These are phyloP conservation scores for Vultur gryphus DNA, from an alignment of 2,797 vertebrate species.

Conservation along the genomic window DNA sequence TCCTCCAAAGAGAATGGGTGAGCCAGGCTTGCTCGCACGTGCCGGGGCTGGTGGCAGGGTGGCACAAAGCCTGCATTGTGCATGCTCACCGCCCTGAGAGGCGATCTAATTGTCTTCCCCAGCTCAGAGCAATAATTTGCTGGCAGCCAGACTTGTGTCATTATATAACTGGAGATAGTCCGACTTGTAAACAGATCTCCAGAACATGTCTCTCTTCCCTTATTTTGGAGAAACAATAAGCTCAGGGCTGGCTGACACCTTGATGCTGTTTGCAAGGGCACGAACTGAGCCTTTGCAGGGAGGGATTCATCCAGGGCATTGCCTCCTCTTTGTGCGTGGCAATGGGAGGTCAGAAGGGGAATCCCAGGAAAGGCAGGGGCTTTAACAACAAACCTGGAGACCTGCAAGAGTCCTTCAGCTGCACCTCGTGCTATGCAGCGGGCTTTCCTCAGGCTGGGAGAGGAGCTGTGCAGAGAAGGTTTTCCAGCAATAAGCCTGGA, in stretches of 20 bases:
- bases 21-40: neutral
- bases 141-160: slow-evolving; percentile 60
- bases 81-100: slow-evolving; percentile 8
- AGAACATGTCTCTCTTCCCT: slow-evolving; percentile 16
- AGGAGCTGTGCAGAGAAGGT: neutral
- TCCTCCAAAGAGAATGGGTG: neutral
- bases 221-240: slow-evolving; percentile 51
- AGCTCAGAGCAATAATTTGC: slow-evolving; percentile 48
- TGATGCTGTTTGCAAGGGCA: neutral
- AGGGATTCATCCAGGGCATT: neutral
- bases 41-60: slow-evolving; percentile 43
- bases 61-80: slow-evolving; percentile 71
- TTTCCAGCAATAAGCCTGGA: neutral
- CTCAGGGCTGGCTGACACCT: slow-evolving; percentile 12
- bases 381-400: neutral
- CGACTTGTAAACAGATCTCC: slow-evolving; percentile 56
- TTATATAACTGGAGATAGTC: slow-evolving; percentile 68
- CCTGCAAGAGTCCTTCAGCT: neutral
- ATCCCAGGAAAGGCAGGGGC: neutral
- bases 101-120: slow-evolving; percentile 62
- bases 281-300: neutral
- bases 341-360: neutral
- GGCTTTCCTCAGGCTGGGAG: neutral
- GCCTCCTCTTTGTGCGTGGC: neutral
- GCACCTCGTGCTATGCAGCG: neutral